A percentile compares a stretch with the other conserved stretches of the same genome.
These are phyloP conservation scores for Iphiclides podalirius DNA, from an alignment of 2,888 invertebrate species.

Conservation along the genomic window DNA sequence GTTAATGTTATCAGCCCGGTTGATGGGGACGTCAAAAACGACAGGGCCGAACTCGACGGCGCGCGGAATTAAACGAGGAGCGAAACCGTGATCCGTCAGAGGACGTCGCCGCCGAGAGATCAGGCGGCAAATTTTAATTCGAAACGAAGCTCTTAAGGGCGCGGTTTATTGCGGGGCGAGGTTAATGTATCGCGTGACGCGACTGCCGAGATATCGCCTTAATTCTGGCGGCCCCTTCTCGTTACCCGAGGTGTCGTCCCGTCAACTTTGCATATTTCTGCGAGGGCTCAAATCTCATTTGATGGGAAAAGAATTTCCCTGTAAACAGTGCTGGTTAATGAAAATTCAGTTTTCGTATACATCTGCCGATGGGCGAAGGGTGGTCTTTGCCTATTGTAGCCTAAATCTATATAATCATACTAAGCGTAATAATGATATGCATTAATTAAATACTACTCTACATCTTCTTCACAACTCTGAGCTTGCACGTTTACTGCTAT, in stretches of 20 bases:
- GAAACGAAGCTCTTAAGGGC: conserved; percentile 69
- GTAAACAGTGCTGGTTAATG: conserved; percentile 68
- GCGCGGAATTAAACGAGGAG: conserved; percentile 37
- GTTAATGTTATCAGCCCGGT: conserved; percentile 7
- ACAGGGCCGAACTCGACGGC: conserved; percentile 23
- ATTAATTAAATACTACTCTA: too few species aligned
- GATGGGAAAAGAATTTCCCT: conserved; percentile 69
- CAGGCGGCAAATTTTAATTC: conserved; percentile 78
- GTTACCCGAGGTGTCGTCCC: conserved; percentile 47
- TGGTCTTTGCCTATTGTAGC: too few species aligned
- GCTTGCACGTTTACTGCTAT: too few species aligned
- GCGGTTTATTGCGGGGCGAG: conserved; percentile 70
- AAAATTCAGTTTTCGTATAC: conserved; percentile 69
- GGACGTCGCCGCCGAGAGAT: conserved; percentile 63
- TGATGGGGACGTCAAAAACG: conserved; percentile 27
- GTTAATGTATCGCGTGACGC: conserved; percentile 78
- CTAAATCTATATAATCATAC: too few species aligned
- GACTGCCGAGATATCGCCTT: conserved; percentile 76
- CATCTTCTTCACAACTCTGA: too few species aligned
- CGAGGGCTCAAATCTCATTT: conserved; percentile 69
- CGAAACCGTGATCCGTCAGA: conserved; percentile 70
- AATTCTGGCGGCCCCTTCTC: conserved; percentile 64
- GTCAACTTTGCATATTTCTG: conserved; percentile 77
- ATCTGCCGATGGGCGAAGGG: too few species aligned
- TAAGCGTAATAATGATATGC: too few species aligned